These are phyloP conservation scores for Adelges cooleyi DNA, from an alignment of 1,140 invertebrate genomes.

Conservation along the genomic window DNA sequence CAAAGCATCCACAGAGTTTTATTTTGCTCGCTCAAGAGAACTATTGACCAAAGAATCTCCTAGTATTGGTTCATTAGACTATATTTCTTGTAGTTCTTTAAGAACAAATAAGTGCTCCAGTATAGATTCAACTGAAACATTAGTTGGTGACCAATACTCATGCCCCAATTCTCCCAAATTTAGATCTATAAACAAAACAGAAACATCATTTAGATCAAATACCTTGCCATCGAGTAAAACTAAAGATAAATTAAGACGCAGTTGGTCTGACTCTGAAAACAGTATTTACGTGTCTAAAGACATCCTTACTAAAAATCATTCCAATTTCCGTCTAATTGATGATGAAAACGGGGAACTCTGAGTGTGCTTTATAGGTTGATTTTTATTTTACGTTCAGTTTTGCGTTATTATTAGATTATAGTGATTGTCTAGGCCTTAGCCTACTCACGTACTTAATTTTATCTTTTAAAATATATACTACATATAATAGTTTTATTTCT, in stretches of 20 bases:
- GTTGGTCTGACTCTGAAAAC: conserved; percentile 20
- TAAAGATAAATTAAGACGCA: conserved; percentile 9
- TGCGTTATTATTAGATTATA: too few species aligned
- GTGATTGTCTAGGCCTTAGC: too few species aligned
- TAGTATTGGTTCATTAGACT: conserved; percentile 22
- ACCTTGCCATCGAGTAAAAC: conserved; percentile 13
- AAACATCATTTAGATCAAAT: neutral
- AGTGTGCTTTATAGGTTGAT: conserved; percentile 34
- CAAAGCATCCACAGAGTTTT: conserved; percentile 58
- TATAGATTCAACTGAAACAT: conserved; percentile 16
- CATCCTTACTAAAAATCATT: conserved; percentile 14
- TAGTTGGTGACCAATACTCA: conserved; percentile 11
- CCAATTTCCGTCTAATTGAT: conserved; percentile 27
- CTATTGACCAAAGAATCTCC: conserved; percentile 41
- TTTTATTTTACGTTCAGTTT: too few species aligned
- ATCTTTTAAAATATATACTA: too few species aligned
- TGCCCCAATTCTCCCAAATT: conserved; percentile 19
- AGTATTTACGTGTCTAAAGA: neutral
- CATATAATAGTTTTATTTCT: too few species aligned
- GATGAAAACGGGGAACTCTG: conserved; percentile 1
- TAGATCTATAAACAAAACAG: neutral
- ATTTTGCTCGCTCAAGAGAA: conserved; percentile 58
- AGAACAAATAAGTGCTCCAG: neutral
- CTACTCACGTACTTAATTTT: too few species aligned
- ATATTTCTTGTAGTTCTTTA: conserved; percentile 16